Conservation (phyloP, 2,888 invertebrate genomes). For the Ganaspis brasiliensis region DNA sequence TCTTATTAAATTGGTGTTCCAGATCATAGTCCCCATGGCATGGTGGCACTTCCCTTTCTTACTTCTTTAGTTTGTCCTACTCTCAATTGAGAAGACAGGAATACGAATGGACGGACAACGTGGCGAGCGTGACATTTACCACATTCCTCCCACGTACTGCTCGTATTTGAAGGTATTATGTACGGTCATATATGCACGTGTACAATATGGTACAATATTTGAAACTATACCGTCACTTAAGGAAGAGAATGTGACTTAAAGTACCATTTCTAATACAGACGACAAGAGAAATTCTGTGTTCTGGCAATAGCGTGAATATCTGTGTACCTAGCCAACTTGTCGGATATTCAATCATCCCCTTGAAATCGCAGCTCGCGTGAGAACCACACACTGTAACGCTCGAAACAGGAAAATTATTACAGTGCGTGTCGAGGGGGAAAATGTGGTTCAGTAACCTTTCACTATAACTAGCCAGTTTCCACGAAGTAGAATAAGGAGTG, state of each 20-base stretch:
- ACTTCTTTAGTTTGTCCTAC: conserved; percentile 13
- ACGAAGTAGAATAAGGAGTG: too few relatives aligned
- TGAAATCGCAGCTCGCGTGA: conserved; percentile 21
- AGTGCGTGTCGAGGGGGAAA: conserved; percentile 39
- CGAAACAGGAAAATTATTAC: conserved; percentile 33
- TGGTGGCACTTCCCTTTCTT: background rate
- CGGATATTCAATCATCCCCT: conserved; percentile 39
- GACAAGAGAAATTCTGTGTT: conserved; percentile 18
- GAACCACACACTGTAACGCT: conserved; percentile 25
- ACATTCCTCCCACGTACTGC: conserved; percentile 17
- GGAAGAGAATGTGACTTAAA: background rate
- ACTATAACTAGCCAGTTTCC: background rate
- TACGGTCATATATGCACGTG: background rate
- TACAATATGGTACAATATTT: background rate
- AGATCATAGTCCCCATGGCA: conserved; percentile 4
- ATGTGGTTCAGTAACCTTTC: conserved; percentile 28
- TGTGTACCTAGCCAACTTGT: background rate
- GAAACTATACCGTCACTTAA: background rate
- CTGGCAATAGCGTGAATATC: background rate
- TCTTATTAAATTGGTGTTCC: conserved; percentile 13
- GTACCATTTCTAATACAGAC: background rate
- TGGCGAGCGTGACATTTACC: conserved; percentile 32
- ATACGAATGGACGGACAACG: background rate
- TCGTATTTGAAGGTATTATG: background rate
- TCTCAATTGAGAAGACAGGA: conserved; percentile 7